Evolutionary conservation across 2,888 invertebrate genomes (phyloP).

Genomic region (Callinectes sapidus): DNA sequence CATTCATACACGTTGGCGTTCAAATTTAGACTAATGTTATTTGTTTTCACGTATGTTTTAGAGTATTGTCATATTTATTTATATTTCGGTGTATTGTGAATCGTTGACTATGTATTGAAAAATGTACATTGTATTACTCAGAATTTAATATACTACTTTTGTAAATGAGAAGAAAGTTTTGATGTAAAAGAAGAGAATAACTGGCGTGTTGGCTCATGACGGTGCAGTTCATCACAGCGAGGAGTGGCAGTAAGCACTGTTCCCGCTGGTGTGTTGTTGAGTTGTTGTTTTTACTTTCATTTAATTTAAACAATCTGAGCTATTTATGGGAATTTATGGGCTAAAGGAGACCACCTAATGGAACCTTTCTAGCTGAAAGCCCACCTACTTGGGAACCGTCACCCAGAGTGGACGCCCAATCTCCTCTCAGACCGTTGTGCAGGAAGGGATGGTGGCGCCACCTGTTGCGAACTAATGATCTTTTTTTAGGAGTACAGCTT

Average conservation of each 20-base stretch:
- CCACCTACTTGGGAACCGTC: too few species aligned
- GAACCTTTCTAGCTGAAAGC: neutral
- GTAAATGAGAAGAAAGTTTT: neutral
- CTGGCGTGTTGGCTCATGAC: neutral
- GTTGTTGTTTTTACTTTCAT: too few species aligned
- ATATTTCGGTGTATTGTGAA: neutral
- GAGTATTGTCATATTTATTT: neutral
- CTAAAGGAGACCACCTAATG: too few species aligned
- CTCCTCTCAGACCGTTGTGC: too few species aligned
- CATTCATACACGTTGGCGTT: neutral
- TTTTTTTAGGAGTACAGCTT: neutral
- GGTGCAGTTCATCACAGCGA: neutral
- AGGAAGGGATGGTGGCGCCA: neutral
- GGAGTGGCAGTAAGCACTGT: neutral
- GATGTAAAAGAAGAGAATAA: neutral
- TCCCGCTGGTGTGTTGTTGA: too few species aligned
- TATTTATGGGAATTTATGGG: too few species aligned
- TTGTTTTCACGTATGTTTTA: conserved; percentile 30
- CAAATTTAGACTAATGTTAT: neutral
- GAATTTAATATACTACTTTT: neutral
- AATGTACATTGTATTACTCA: neutral
- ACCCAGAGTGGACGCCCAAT: too few species aligned
- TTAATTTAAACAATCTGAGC: too few species aligned
- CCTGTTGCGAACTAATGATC: neutral
- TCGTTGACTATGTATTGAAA: neutral